Base-by-base conservation (phyloP, 2,888 invertebrate genomes). In the Pristionchus fissidentatus region DNA sequence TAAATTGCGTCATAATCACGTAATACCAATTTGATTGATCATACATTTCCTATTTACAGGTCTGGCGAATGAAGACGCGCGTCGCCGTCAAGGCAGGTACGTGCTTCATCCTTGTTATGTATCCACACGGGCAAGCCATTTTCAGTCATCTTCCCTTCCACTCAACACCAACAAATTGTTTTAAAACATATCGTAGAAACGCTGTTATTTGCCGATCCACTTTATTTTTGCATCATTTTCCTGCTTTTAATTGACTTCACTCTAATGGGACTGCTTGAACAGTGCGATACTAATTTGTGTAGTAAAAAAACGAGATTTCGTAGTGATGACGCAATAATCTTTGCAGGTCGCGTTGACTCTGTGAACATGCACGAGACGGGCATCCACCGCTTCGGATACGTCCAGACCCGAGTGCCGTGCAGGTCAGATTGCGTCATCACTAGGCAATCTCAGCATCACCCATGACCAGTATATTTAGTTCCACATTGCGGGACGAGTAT, bases 291-390 rank as follows among this genome's bases (percentile, higher is more conserved):
- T 19, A 49, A 49, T 15, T 49, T 49, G 49, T 8, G 52, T 43
- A 26, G 26, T 43, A 32, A 78, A 78, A 26, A 29, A 13, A 46
- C 5, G 41, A 46, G 7, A n/a, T 15, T 83, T 80, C 90, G 90
- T 87, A 60, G 88, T 49, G 49, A 10, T 49, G 19, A 4, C 70
- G 41, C 10, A 70, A 4, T 13, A 10, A 4, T 15, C 57, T 46
- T 49, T 52, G 15, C 70, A 70, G 62, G 38, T 32, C 62, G 91
- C 26, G 91, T 91, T 0, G 90, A 92, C 75, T 88, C 87, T 78
- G 91, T 91, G 26, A 92, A 92, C 84, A 91, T 91, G 91, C 91
- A 91, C 80, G 91, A 91, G 84, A 91, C 91, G 5, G 91, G 91
- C n/a, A 90, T 92, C 46, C 91, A 91, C 84, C 87, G 91, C 29